A percentile compares a stretch with the other conserved stretches of the same genome.
phyloP scores from a whole-genome alignment of 2,888 invertebrate species.

The Rutpela maculata region DNA sequence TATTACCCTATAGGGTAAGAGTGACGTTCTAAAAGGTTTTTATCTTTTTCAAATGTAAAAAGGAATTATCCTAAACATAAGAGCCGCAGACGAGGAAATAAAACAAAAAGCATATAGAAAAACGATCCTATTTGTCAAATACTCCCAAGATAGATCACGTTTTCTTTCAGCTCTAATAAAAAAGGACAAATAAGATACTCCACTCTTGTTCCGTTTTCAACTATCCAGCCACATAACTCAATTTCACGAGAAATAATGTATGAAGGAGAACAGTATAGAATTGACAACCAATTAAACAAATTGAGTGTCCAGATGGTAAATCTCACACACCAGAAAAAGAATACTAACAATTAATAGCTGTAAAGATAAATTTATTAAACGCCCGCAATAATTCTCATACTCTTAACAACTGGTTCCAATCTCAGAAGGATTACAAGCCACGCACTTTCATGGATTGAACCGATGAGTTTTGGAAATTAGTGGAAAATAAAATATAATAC shows the following conservation, averaged over 20 bases:
- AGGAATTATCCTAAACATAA: slow-evolving; percentile 27
- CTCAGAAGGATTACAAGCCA: too few relatives aligned
- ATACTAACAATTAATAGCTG: slow-evolving; percentile 1
- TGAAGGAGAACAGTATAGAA: slow-evolving; percentile 10
- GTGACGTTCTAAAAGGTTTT: background rate
- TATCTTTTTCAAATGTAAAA: background rate
- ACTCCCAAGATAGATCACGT: slow-evolving; percentile 31
- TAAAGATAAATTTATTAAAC: background rate
- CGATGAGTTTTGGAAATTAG: too few relatives aligned
- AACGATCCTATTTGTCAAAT: slow-evolving; percentile 38
- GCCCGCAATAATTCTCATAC: too few relatives aligned
- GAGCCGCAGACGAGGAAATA: slow-evolving; percentile 14
- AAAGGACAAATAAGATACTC: slow-evolving; percentile 20
- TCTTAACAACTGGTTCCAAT: too few relatives aligned
- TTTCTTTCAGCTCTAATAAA: slow-evolving; percentile 18
- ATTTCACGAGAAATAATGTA: slow-evolving; percentile 9
- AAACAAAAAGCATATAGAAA: slow-evolving; percentile 38
- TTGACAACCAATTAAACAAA: slow-evolving; percentile 26
- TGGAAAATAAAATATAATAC: too few relatives aligned
- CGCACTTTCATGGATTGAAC: too few relatives aligned
- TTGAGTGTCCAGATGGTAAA: slow-evolving; percentile 20
- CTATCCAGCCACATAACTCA: slow-evolving; percentile 25
- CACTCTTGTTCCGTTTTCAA: slow-evolving; percentile 9
- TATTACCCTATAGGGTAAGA: background rate
- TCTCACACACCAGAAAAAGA: slow-evolving; percentile 16